A percentile compares a stretch with the other conserved stretches of the same genome.
These are phyloP conservation scores for Campoplex nolae DNA, from an alignment of 2,888 invertebrate genomes.

Conservation along the genomic window DNA sequence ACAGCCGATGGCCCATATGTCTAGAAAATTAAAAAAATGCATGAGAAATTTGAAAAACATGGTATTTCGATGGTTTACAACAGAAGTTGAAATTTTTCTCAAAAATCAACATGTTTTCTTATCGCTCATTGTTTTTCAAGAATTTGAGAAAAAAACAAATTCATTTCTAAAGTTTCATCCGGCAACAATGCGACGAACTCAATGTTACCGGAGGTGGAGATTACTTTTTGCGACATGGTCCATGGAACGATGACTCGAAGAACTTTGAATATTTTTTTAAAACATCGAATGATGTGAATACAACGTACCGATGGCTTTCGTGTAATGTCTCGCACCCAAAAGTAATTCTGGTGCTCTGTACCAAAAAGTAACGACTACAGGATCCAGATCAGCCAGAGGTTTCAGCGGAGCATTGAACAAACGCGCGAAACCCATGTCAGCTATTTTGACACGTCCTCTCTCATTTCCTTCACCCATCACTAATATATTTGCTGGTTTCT, in stretches of 20 bases:
- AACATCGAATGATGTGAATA: neutral
- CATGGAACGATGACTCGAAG: no score
- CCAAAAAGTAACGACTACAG: constrained; percentile 99
- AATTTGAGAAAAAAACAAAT: neutral
- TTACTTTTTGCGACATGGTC: no score
- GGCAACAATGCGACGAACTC: no score
- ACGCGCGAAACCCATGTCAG: constrained; percentile 99
- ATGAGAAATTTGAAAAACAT: neutral
- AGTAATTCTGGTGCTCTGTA: constrained; percentile 98
- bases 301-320: constrained; percentile 95
- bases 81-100: neutral
- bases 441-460: constrained; percentile 98
- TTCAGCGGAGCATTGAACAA: constrained; percentile 99
- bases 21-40: constrained; percentile 84
- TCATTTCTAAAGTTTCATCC: no score
- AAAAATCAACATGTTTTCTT: neutral
- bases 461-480: constrained; percentile 99
- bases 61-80: neutral
- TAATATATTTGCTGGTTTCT: constrained; percentile 99
- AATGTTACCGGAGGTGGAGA: no score
- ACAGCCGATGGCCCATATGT: constrained; percentile 99
- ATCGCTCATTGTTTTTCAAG: neutral
- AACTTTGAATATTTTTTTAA: no score
- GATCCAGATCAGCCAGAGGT: constrained; percentile 98
- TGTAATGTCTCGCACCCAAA: constrained; percentile 97